Base-by-base conservation (phyloP, 2,797 vertebrate species). In the Chrysocyon brachyurus region DNA sequence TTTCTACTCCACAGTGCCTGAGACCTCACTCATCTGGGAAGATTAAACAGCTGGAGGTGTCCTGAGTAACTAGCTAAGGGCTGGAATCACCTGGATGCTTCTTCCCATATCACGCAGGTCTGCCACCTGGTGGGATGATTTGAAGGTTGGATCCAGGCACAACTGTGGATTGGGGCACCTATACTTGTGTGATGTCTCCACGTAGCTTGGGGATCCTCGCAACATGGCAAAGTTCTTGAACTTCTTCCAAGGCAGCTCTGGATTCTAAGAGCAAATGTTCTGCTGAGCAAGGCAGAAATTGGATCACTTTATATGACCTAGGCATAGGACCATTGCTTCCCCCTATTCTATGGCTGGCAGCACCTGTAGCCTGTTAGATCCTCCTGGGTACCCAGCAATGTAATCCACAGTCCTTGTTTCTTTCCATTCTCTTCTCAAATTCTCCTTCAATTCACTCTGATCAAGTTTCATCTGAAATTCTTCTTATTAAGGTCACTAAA, bases 201-300 rank as follows among this genome's bases (percentile, higher is more conserved):
- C 22, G 57, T 9, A 64, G 49, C 19, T 15, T 57, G 17, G 36
- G 57, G 6, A 12, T 85, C 36, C 70, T 84, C 40, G 36, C 28
- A 82, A 31, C 28, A 28, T 12, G 5, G 52, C 9, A 40, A 22
- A 24, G 36, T 46, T 36, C 15, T 57, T 66, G 64, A 21, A 64
- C 11, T 19, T 92, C 81, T 46, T 49, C 54, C 12, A 10, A 5
- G 33, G 73, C 31, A 31, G 49, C 26, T 77, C 17, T 14, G 24
- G 56, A 31, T 28, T 83, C 21, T 36, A 73, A 57, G 17, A 61
- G 11, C 46, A 64, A 63, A 52, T 2, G 4, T 28, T 85, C 33
- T 61, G 24, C 9, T 3, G 15, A 66, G 6, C 7, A 88, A 93
- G 57, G 17, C 52, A 94, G 77, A 97, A 73, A 31, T 54, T n/a